Base-by-base conservation (phyloP, 2,888 invertebrate genomes). In the Oeneis ivallda region DNA sequence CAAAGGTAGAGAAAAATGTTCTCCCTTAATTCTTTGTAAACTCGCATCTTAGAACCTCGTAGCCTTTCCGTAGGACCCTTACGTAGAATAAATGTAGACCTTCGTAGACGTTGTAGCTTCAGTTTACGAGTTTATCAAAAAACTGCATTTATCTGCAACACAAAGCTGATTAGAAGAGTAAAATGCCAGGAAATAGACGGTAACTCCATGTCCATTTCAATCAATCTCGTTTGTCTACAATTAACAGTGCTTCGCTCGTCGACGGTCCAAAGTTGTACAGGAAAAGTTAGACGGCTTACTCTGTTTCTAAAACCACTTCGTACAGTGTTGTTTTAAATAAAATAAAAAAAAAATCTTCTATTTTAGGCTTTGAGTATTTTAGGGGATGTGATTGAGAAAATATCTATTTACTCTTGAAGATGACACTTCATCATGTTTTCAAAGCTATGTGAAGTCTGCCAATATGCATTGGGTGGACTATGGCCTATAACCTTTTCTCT, bases 161-260 rank as follows among this genome's bases (percentile, higher is more conserved):
- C 73, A 72, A 76, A 68, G 56, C 62, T 49, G 67, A 73, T 76
- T 75, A 74, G 76, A 65, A 69, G 63, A 62, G 72, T 66, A 74
- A 74, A 73, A 74, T 70, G 70, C 69, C 59, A 67, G 65, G 66
- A 68, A 70, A 70, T 68, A 69, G 67, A 65, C 19, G 26, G 50
- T 37, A 71, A 67, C 68, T 71, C 65, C 69, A 72, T 82, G 84
- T 82, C 83, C 78, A 73, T 85, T 82, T 80, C 82, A 85, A 87
- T 88, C 86, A 85, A 84, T 86, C 84, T 83, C 80, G 82, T 87
- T 87, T 82, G 85, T 78, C 74, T 78, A 73, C 82, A 85, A 84
- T 87, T 86, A 86, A 81, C 70, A 74, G 65, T 70, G 74, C 79
- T 69, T 65, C 74, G 71, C 72, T 76, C 75, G 73, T 70, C 71